A percentile compares a stretch with the other conserved stretches of the same genome.
Conservation (phyloP, 2,113 vertebrate species). For the Melanerpes formicivorus region DNA sequence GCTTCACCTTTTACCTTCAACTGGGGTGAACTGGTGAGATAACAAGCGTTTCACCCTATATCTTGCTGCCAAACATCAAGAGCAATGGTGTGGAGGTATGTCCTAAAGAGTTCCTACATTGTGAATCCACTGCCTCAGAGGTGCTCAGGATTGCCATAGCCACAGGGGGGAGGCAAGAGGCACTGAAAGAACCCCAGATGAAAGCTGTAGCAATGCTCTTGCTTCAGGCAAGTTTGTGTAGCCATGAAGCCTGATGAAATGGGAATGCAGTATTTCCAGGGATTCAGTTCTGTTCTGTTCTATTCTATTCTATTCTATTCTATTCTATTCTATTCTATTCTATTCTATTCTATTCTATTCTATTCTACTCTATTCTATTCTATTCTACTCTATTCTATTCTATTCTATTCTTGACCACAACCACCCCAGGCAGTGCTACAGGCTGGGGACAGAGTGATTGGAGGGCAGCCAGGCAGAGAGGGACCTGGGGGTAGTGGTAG, state of each 20-base stretch:
- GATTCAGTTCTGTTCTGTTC: too few relatives aligned
- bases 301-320: too few relatives aligned
- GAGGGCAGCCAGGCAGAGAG: too few relatives aligned
- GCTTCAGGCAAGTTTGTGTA: not conserved
- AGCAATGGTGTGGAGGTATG: not conserved
- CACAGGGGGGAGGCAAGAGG: not conserved
- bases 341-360: too few relatives aligned
- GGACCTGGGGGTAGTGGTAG: too few relatives aligned
- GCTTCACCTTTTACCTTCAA: not conserved
- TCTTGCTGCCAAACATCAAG: not conserved
- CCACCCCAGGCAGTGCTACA: too few relatives aligned
- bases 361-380: too few relatives aligned
- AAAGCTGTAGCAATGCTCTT: not conserved
- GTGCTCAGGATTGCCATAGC: not conserved
- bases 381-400: too few relatives aligned
- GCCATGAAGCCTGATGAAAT: not conserved
- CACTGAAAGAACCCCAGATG: not conserved
- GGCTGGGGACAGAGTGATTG: too few relatives aligned
- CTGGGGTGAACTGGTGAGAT: not conserved
- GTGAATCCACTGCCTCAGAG: not conserved
- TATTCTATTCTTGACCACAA: too few relatives aligned
- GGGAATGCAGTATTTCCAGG: not conserved
- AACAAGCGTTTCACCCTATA: not conserved
- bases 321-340: too few relatives aligned
- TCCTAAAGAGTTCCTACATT: not conserved